A percentile compares a stretch with the other conserved stretches of the same genome.
Evolutionary conservation across 2,888 invertebrate species (phyloP).

Genomic region (Chydorus sphaericus): DNA sequence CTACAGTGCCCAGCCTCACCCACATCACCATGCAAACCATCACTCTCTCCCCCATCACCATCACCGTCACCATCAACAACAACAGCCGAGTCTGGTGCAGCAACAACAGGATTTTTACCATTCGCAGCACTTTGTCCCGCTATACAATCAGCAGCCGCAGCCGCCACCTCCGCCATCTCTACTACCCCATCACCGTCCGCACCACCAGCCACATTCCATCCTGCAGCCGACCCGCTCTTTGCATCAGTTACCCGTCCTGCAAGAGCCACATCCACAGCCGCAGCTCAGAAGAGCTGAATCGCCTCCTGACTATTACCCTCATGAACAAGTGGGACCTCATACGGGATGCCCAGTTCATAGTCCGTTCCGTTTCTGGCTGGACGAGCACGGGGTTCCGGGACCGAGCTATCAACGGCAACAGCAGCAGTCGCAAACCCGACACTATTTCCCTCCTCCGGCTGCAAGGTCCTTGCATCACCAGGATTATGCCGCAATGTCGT

Average conservation of each 20-base stretch:
- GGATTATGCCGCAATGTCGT: too few relatives aligned
- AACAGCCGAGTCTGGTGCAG: not conserved
- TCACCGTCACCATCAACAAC: conserved; percentile 19
- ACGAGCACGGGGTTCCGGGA: conserved; percentile 15
- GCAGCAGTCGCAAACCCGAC: not conserved
- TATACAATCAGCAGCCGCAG: not conserved
- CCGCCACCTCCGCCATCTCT: not conserved
- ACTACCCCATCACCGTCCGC: not conserved
- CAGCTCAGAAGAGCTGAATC: conserved; percentile 1
- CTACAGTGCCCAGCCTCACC: conserved; percentile 16
- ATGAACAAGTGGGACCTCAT: not conserved
- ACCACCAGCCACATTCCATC: too few relatives aligned
- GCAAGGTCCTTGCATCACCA: not conserved
- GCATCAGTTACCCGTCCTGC: too few relatives aligned
- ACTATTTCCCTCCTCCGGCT: conserved; percentile 1
- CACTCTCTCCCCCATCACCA: conserved; percentile 19
- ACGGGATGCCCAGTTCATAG: conserved; percentile 15
- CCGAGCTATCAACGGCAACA: conserved; percentile 13
- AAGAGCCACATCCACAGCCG: not conserved
- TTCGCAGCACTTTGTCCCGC: not conserved
- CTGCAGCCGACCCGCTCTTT: too few relatives aligned
- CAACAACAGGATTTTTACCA: not conserved
- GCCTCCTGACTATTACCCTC: conserved; percentile 5
- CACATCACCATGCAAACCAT: conserved; percentile 19
- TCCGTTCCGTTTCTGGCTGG: conserved; percentile 14